phyloP scores from a whole-genome alignment of 2,888 invertebrate genomes.

The Lepidochitona cinerea region DNA sequence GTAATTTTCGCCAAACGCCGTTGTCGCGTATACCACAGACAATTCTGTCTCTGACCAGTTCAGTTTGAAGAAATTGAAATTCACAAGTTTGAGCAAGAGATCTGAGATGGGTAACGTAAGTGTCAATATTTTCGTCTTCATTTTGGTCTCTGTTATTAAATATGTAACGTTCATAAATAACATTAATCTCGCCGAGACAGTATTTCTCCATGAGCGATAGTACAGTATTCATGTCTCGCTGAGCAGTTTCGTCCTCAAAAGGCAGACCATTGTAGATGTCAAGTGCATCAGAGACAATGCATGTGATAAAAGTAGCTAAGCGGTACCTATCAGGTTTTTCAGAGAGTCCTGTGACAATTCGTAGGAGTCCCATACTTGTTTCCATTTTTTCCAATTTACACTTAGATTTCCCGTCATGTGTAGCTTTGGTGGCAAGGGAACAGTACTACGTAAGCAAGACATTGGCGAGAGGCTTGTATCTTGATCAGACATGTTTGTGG shows the following conservation, averaged over 20 bases:
- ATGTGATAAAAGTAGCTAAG: background rate
- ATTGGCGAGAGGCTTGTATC: too few relatives aligned
- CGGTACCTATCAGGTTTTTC: background rate
- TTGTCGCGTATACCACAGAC: constrained; percentile 6
- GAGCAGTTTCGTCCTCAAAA: background rate
- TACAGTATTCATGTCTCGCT: background rate
- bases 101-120: background rate
- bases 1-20: background rate
- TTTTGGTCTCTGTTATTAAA: background rate
- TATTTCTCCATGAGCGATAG: background rate
- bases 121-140: background rate
- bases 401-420: too few relatives aligned
- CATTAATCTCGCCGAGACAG: background rate
- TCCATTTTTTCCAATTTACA: background rate
- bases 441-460: too few relatives aligned
- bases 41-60: constrained; percentile 8
- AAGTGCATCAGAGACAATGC: background rate
- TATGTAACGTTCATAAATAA: background rate
- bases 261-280: background rate
- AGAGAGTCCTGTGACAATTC: background rate
- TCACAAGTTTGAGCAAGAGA: background rate
- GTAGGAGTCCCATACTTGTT: background rate
- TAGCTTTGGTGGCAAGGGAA: too few relatives aligned
- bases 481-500: too few relatives aligned
- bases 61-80: background rate